Percentiles rank a stretch among this genome's conserved stretches.
Evolutionary conservation across 2,113 vertebrate genomes (phyloP).

Genomic region (Zosterops pallidus): DNA sequence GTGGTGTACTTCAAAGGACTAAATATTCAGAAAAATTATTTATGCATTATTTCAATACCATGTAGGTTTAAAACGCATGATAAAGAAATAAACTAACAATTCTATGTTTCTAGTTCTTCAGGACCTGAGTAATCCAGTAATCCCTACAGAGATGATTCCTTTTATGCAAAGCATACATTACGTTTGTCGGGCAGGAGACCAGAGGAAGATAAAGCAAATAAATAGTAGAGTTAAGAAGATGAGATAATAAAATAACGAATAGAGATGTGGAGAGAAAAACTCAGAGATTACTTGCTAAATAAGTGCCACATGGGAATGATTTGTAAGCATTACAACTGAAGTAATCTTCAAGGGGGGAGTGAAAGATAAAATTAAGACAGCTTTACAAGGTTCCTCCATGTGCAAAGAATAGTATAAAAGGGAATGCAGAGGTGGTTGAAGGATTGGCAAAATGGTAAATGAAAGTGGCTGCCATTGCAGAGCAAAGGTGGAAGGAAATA

Average conservation of each 20-base stretch:
- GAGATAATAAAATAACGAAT: not conserved
- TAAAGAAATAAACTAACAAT: not conserved
- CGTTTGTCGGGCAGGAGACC: not conserved
- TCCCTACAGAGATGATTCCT: not conserved
- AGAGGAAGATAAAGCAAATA: not conserved
- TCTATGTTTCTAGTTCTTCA: not conserved
- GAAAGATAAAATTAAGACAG: conserved; percentile 22
- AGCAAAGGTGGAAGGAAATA: not conserved
- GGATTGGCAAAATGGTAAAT: not conserved
- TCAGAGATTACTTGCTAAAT: conserved; percentile 11
- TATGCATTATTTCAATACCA: not conserved
- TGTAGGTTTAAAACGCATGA: not conserved
- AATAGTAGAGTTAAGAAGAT: not conserved
- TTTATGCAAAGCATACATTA: not conserved
- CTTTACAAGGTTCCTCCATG: not conserved
- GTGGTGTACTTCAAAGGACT: not conserved
- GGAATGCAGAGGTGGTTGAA: not conserved
- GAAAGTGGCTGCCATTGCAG: not conserved
- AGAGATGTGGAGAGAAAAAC: not conserved
- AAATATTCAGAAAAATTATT: not conserved
- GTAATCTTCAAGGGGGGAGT: not conserved
- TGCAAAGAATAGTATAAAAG: not conserved
- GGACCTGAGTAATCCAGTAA: not conserved
- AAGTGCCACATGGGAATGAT: conserved; percentile 16
- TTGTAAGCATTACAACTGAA: not conserved